Evolutionary conservation across 2,113 vertebrate species (phyloP).

Genomic region (Vireo altiloquus): DNA sequence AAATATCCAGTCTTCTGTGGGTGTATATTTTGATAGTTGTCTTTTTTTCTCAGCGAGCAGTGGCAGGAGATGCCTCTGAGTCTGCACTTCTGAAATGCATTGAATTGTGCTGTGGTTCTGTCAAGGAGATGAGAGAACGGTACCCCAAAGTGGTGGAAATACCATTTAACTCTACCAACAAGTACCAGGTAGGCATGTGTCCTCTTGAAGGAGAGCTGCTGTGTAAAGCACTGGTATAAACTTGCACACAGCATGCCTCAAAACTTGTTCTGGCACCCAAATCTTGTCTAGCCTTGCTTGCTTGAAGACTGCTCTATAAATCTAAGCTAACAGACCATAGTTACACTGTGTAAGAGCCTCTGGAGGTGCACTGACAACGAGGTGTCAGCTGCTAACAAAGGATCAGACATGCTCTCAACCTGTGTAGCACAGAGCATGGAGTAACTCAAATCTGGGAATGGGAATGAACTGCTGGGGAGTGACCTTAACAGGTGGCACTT

Average conservation of each 20-base stretch:
- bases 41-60: slow-evolving; percentile 66
- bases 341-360: neutral
- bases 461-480: neutral
- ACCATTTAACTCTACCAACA: slow-evolving; percentile 85
- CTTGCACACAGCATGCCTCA: neutral
- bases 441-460: neutral
- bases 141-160: slow-evolving; percentile 80
- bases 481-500: neutral
- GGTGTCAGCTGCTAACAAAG: neutral
- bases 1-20: neutral
- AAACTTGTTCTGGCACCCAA: neutral
- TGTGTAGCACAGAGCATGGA: neutral
- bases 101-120: slow-evolving; percentile 80
- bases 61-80: slow-evolving; percentile 80
- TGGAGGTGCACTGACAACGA: neutral
- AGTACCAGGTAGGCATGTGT: slow-evolving; percentile 74
- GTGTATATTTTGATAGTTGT: neutral
- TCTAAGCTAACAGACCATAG: neutral
- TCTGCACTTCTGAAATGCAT: slow-evolving; percentile 82
- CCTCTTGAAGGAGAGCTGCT: neutral
- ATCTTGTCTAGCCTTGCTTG: neutral
- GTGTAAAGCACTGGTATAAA: neutral
- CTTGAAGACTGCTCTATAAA: neutral
- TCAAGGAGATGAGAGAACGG: slow-evolving; percentile 77
- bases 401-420: neutral